Percentiles rank a stretch among this genome's conserved stretches.
Conservation (phyloP, 2,113 vertebrate species). For the Craseonycteris thonglongyai region DNA sequence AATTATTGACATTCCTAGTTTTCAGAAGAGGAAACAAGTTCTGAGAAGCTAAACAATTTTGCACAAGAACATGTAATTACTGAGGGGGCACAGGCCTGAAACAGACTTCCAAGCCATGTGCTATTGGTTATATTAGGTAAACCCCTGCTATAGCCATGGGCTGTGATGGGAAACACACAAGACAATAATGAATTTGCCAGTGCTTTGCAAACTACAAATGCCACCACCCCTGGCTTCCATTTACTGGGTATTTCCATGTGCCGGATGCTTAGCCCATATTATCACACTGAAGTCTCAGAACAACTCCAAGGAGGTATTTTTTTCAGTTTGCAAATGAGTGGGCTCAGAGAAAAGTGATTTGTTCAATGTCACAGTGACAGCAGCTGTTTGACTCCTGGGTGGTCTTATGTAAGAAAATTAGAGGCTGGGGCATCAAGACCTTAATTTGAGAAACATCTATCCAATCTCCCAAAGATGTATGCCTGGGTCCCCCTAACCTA, state of each 20-base stretch:
- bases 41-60: neutral
- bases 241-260: neutral
- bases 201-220: neutral
- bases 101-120: neutral
- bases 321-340: neutral
- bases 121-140: neutral
- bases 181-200: neutral
- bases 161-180: neutral
- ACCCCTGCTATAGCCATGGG: neutral
- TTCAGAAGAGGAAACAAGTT: conserved; percentile 9
- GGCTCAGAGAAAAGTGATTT: conserved; percentile 23
- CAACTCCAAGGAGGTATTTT: neutral
- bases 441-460: neutral
- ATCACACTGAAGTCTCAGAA: neutral
- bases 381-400: neutral
- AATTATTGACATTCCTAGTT: neutral
- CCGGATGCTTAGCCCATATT: neutral
- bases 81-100: neutral
- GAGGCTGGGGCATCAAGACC: neutral
- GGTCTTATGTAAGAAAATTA: neutral
- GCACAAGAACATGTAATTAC: neutral
- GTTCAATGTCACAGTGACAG: neutral
- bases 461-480: neutral
- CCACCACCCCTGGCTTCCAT: neutral
- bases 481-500: neutral